Conservation (phyloP, 2,113 vertebrate genomes). For the Hyperopisus bebe region DNA sequence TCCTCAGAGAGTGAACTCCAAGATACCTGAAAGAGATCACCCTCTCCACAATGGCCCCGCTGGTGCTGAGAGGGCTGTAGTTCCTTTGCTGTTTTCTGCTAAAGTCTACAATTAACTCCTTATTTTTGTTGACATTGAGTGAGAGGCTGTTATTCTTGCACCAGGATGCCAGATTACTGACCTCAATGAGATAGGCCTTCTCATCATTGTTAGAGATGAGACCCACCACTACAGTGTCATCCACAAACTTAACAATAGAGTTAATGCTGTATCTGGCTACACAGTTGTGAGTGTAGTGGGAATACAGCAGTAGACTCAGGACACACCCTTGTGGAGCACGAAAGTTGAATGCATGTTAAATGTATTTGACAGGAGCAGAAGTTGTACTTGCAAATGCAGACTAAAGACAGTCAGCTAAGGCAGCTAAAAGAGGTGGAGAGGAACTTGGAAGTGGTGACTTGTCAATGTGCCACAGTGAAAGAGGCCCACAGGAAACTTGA, state of each 20-base stretch:
- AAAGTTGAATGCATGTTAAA: neutral
- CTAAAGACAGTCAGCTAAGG: conserved; percentile 77
- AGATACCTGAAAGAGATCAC: neutral
- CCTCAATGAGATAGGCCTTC: neutral
- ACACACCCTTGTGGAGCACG: neutral
- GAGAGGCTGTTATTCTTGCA: neutral
- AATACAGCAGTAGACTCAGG: neutral
- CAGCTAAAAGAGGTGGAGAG: conserved; percentile 82
- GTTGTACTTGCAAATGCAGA: conserved; percentile 67
- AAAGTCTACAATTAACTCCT: neutral
- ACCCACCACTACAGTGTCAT: neutral
- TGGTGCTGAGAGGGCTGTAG: neutral
- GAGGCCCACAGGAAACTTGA: conserved; percentile 72
- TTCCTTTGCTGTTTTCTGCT: neutral
- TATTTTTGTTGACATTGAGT: neutral
- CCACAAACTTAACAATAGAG: neutral
- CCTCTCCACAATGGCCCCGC: neutral
- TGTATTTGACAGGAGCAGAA: conserved; percentile 75
- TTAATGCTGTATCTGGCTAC: neutral
- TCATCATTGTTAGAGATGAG: neutral
- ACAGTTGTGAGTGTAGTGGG: neutral
- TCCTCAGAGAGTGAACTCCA: neutral
- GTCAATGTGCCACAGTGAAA: conserved; percentile 71
- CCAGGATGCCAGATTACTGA: neutral
- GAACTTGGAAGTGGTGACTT: conserved; percentile 65